Conservation (phyloP, 2,888 invertebrate species). For the Archips xylosteana region DNA sequence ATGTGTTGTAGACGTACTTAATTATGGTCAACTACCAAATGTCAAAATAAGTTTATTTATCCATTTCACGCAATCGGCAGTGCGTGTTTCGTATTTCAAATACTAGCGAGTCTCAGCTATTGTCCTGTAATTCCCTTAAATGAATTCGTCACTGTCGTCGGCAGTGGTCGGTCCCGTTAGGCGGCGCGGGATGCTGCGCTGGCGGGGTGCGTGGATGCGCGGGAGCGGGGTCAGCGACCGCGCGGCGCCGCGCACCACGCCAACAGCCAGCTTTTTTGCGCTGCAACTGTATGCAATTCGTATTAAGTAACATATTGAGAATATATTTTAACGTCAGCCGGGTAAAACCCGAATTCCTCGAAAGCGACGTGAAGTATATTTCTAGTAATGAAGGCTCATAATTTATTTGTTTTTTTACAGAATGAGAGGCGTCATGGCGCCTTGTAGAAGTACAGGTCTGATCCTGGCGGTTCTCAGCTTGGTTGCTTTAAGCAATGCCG, state of each 20-base stretch:
- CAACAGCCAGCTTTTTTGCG: conserved; percentile 47
- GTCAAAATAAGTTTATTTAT: background rate
- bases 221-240: conserved; percentile 48
- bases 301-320: conserved; percentile 3
- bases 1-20: background rate
- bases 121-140: background rate
- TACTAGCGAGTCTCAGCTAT: background rate
- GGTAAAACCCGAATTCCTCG: conserved; percentile 5
- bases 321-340: background rate
- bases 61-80: no score
- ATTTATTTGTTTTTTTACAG: conserved; percentile 32
- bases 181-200: conserved; percentile 13
- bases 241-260: conserved; percentile 46
- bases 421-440: conserved; percentile 66
- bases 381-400: background rate
- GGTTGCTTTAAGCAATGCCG: conserved; percentile 41
- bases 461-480: conserved; percentile 47
- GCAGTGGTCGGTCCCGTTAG: conserved; percentile 13
- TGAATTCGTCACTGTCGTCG: background rate
- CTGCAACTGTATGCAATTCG: conserved; percentile 43
- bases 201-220: conserved; percentile 50
- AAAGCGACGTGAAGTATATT: background rate
- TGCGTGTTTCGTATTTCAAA: no score
- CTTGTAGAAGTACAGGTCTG: conserved; percentile 54
- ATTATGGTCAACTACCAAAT: background rate